phyloP scores from a whole-genome alignment of 2,888 invertebrate genomes.

The Microdon myrmicae region DNA sequence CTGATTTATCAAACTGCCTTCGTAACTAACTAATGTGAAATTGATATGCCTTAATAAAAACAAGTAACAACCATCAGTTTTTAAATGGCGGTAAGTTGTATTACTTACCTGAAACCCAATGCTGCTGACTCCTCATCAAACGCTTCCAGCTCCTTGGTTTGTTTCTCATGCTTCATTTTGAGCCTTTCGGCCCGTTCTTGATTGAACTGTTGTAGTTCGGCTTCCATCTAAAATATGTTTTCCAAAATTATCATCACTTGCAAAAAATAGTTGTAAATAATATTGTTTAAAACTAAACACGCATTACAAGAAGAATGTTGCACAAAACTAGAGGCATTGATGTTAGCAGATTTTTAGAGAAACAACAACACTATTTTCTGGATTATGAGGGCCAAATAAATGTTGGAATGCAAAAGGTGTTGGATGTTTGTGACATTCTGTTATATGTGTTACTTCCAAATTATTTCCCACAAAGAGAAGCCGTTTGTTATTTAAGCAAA shows the following conservation, averaged over 20 bases:
- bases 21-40: neutral
- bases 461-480: too few relatives aligned
- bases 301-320: neutral
- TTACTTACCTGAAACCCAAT: conserved; percentile 88
- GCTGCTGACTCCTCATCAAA: conserved; percentile 95
- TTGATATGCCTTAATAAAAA: neutral
- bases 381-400: too few relatives aligned
- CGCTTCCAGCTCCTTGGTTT: conserved; percentile 88
- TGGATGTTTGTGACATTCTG: too few relatives aligned
- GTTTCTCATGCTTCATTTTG: conserved; percentile 87
- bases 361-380: too few relatives aligned
- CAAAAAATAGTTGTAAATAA: neutral
- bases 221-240: conserved; percentile 97
- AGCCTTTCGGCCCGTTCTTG: conserved; percentile 92
- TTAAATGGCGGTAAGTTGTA: neutral
- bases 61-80: neutral
- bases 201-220: conserved; percentile 89
- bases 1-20: too few relatives aligned
- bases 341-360: too few relatives aligned
- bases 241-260: neutral
- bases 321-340: too few relatives aligned
- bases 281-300: neutral
- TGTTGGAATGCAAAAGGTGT: too few relatives aligned
- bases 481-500: too few relatives aligned
- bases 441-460: too few relatives aligned